phyloP scores from a whole-genome alignment of 2,888 invertebrate genomes.

The Ferdinandea cuprea region DNA sequence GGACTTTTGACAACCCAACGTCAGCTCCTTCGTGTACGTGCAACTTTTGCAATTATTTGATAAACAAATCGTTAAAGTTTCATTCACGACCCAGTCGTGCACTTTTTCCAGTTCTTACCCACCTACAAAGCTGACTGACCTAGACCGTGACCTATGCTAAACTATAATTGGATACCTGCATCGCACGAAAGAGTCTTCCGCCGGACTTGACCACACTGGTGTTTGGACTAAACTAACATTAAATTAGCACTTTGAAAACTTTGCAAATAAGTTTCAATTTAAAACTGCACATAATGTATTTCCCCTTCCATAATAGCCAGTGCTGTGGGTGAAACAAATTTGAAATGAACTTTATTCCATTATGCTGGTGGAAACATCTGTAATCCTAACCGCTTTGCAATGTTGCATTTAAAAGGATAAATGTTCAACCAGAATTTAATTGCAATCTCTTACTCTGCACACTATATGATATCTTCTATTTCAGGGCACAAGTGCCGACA shows the following conservation, averaged over 20 bases:
- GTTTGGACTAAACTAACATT: neutral
- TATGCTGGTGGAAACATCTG: constrained; percentile 54
- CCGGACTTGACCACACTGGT: neutral
- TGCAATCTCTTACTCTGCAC: constrained; percentile 65
- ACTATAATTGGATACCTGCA: too few species aligned
- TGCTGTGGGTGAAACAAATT: constrained; percentile 23
- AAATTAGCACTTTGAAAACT: neutral
- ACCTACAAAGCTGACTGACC: too few species aligned
- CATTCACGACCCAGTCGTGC: too few species aligned
- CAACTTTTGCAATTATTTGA: too few species aligned
- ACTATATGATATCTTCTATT: constrained; percentile 54
- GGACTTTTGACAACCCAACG: too few species aligned
- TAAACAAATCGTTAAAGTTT: too few species aligned
- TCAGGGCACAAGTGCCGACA: constrained; percentile 18
- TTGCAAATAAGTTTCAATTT: neutral
- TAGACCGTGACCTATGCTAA: too few species aligned
- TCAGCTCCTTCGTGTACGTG: too few species aligned
- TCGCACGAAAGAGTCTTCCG: too few species aligned
- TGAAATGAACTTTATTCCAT: constrained; percentile 38
- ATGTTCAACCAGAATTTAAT: constrained; percentile 68
- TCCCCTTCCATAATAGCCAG: neutral
- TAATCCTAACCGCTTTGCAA: constrained; percentile 60
- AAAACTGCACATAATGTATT: neutral
- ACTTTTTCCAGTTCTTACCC: too few species aligned
- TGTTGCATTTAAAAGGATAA: constrained; percentile 63